Conservation (phyloP, 2,113 vertebrate species). For the Trichomycterus rosablanca region DNA sequence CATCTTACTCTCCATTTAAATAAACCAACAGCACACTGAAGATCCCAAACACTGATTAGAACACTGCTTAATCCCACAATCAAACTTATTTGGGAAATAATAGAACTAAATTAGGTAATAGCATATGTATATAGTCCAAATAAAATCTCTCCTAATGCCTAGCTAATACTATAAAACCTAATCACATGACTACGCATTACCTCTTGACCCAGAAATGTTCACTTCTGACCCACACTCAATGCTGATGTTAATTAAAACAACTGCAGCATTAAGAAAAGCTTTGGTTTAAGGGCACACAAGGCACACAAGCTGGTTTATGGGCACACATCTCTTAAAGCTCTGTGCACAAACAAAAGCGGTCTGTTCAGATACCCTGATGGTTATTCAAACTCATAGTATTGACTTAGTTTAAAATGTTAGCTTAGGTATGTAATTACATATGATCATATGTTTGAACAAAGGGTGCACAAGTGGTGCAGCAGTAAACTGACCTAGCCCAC, state of each 20-base stretch:
- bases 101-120: background rate
- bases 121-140: too few species aligned
- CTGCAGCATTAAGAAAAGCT: background rate
- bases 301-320: too few species aligned
- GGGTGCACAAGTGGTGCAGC: too few species aligned
- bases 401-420: too few species aligned
- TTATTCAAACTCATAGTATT: too few species aligned
- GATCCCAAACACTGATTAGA: constrained; percentile 1
- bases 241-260: background rate
- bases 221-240: background rate
- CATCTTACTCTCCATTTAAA: constrained; percentile 21
- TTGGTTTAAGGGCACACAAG: background rate
- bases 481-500: too few species aligned
- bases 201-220: background rate
- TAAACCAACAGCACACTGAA: constrained; percentile 7
- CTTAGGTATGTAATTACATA: too few species aligned
- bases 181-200: constrained; percentile 3
- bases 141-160: background rate
- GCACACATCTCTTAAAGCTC: background rate
- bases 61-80: background rate
- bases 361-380: too few species aligned
- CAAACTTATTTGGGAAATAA: background rate
- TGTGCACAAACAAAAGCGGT: background rate
- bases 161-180: background rate
- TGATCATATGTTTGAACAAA: too few species aligned